These are phyloP conservation scores for Chydorus sphaericus DNA, from an alignment of 2,888 invertebrate genomes.

Conservation along the genomic window DNA sequence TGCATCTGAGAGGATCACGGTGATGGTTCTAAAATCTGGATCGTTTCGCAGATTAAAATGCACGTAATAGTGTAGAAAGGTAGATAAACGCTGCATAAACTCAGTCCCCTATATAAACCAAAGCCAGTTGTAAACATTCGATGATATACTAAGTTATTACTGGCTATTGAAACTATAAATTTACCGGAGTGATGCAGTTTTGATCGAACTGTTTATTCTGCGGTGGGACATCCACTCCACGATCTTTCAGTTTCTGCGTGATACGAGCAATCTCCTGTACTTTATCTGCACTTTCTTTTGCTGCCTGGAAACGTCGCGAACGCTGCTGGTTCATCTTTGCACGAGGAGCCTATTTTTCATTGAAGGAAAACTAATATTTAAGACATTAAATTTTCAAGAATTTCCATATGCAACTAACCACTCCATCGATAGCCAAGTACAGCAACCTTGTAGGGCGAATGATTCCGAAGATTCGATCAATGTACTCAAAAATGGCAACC, in stretches of 20 bases:
- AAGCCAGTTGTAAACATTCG: background rate
- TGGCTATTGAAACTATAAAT: background rate
- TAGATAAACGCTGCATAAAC: conserved; percentile 78
- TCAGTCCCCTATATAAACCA: conserved; percentile 84
- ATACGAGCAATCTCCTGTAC: conserved; percentile 67
- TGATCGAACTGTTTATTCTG: conserved; percentile 94
- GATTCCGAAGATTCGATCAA: conserved; percentile 84
- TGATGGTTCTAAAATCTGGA: conserved; percentile 85
- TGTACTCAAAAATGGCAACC: conserved; percentile 96
- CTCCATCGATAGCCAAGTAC: conserved; percentile 99
- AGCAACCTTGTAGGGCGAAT: conserved; percentile 81
- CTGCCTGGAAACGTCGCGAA: conserved; percentile 87
- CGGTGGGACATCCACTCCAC: conserved; percentile 63
- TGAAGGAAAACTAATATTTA: no score
- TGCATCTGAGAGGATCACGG: conserved; percentile 92
- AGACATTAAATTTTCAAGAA: no score
- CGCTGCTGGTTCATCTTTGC: conserved; percentile 99
- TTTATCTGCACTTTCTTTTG: conserved; percentile 86
- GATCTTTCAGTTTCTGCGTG: conserved; percentile 51
- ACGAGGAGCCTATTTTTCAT: conserved; percentile 62
- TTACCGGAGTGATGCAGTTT: conserved; percentile 91
- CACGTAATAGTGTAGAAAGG: conserved; percentile 63
- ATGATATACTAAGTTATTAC: background rate
- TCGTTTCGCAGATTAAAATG: conserved; percentile 82
- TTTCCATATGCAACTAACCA: no score